Conservation (phyloP, 2,888 invertebrate genomes). For the Rotaria sp. region DNA sequence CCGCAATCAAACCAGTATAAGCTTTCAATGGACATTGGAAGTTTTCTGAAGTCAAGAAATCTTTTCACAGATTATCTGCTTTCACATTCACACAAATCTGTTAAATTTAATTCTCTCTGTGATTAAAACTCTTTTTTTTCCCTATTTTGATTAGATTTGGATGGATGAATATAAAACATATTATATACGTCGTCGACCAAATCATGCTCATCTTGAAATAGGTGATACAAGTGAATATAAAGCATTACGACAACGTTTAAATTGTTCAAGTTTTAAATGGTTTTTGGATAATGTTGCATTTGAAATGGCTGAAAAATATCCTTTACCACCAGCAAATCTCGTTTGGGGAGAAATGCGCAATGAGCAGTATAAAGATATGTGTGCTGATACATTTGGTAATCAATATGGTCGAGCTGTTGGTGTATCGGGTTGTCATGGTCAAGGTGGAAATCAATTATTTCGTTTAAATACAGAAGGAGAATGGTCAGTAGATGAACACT, state of each 20-base stretch:
- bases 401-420: constrained; percentile 32
- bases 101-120: no score
- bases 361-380: background rate
- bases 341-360: constrained; percentile 76
- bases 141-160: constrained; percentile 60
- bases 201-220: constrained; percentile 50
- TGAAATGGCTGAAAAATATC: constrained; percentile 86
- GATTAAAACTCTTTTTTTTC: no score
- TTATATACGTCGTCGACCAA: constrained; percentile 62
- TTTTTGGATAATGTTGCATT: constrained; percentile 57
- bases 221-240: constrained; percentile 43
- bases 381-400: constrained; percentile 34
- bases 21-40: no score
- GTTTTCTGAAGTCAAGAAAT: no score
- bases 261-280: constrained; percentile 91
- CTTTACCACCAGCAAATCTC: constrained; percentile 82
- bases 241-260: constrained; percentile 55
- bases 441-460: constrained; percentile 35
- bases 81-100: no score
- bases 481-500: constrained; percentile 86
- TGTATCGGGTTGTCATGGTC: constrained; percentile 36
- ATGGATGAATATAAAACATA: constrained; percentile 69
- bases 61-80: no score
- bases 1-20: no score
- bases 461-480: constrained; percentile 83